phyloP scores from a whole-genome alignment of 1,140 invertebrate species.

The Drosophila tsacasi region DNA sequence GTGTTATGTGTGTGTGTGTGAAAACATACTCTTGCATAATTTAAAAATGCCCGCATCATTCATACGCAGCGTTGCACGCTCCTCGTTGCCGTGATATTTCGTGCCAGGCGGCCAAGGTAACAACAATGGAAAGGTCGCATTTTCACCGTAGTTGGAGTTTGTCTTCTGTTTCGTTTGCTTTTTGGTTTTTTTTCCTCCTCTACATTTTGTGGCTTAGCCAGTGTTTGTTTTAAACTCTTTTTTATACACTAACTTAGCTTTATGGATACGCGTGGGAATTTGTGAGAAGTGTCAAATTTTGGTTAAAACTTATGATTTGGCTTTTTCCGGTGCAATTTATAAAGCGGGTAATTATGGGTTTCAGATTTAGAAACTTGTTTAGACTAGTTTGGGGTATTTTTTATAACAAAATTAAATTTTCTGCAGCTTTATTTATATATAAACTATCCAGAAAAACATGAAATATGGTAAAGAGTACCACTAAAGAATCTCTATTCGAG shows the following conservation, averaged over 20 bases:
- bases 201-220: conserved; percentile 41
- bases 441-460: no score
- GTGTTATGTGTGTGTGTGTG: neutral
- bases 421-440: neutral
- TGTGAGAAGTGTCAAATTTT: conserved; percentile 15
- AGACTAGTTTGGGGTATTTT: neutral
- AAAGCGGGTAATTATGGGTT: neutral
- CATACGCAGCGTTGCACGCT: conserved; percentile 54
- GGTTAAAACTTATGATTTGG: conserved; percentile 10
- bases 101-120: conserved; percentile 63
- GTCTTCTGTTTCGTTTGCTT: conserved; percentile 10
- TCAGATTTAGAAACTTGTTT: neutral
- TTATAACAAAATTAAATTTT: no score
- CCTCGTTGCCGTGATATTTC: conserved; percentile 14
- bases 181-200: neutral
- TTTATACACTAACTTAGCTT: conserved; percentile 25
- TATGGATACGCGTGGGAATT: conserved; percentile 7
- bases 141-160: conserved; percentile 16
- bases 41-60: conserved; percentile 61
- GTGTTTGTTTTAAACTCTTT: conserved; percentile 60
- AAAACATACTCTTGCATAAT: conserved; percentile 72
- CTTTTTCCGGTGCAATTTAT: neutral
- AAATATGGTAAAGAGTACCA: neutral
- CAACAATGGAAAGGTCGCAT: conserved; percentile 65
- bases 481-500: neutral